Percentiles rank a stretch among this genome's conserved stretches.
Evolutionary conservation across 2,113 vertebrate species (phyloP).

Genomic region (Onychorhynchus coronatus): DNA sequence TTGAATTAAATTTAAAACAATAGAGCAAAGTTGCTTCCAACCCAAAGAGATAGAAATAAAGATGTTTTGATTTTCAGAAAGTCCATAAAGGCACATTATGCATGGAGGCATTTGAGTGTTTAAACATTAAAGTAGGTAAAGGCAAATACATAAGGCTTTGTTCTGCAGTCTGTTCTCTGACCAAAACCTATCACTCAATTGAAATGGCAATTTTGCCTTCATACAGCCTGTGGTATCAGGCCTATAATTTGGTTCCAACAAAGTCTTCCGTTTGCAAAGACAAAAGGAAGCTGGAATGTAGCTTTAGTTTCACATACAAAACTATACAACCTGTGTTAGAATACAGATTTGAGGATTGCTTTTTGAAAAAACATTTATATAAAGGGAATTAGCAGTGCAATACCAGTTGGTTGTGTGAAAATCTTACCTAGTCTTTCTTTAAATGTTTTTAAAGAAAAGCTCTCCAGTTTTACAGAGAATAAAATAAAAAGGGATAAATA

Average conservation of each 20-base stretch:
- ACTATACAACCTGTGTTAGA: conserved; percentile 35
- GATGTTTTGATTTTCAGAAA: not conserved
- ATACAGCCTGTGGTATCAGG: not conserved
- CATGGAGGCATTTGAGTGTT: not conserved
- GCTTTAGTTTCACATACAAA: conserved; percentile 65
- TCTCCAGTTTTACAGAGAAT: conserved; percentile 74
- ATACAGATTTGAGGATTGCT: not conserved
- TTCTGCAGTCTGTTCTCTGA: not conserved
- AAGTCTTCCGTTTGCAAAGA: conserved; percentile 41
- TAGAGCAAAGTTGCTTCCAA: not conserved
- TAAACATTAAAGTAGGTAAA: conserved; percentile 6
- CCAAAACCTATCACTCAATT: not conserved
- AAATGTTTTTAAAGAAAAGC: conserved; percentile 37
- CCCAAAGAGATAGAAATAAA: not conserved
- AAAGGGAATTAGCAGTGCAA: conserved; percentile 73
- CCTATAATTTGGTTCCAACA: not conserved
- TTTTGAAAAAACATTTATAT: conserved; percentile 26
- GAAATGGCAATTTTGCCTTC: not conserved
- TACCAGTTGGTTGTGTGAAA: conserved; percentile 48
- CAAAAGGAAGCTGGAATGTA: conserved; percentile 54
- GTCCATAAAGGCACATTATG: not conserved
- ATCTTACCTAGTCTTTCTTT: conserved; percentile 62
- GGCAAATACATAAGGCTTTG: conserved; percentile 14
- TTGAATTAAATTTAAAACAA: conserved; percentile 1
- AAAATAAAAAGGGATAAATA: conserved; percentile 57